Evolutionary conservation across 2,113 vertebrate genomes (phyloP).

Genomic region (Stigmatopora argus): DNA sequence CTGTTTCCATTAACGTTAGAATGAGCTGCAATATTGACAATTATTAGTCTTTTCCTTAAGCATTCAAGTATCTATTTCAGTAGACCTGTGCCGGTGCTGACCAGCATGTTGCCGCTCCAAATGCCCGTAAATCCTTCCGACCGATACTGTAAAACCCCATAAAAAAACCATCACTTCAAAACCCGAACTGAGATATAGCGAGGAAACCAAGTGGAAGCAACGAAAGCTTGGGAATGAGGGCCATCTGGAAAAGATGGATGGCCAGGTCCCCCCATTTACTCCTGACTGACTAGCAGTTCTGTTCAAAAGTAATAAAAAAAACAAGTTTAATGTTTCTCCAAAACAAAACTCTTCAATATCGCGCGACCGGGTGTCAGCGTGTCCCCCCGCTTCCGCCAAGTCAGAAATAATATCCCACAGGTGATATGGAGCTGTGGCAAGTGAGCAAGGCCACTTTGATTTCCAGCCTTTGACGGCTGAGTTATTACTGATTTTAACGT

Average conservation of each 20-base stretch:
- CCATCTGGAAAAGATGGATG: background rate
- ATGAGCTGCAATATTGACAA: background rate
- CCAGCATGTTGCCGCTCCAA: background rate
- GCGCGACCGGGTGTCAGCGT: constrained; percentile 20
- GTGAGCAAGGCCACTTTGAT: constrained; percentile 16
- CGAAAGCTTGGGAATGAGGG: background rate
- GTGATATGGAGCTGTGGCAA: constrained; percentile 19
- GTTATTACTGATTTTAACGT: constrained; percentile 30
- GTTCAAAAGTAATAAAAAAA: constrained; percentile 1
- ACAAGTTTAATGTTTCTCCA: background rate
- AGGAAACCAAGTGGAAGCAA: background rate
- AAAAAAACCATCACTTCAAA: background rate
- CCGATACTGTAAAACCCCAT: background rate
- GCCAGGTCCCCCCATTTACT: background rate
- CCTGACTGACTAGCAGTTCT: background rate
- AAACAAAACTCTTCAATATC: constrained; percentile 16
- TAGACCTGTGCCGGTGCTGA: no score
- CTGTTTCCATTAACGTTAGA: background rate
- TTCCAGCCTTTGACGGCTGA: constrained; percentile 24
- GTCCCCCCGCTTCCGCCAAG: constrained; percentile 11
- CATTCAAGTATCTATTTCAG: no score
- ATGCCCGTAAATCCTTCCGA: background rate
- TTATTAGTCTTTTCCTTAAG: background rate
- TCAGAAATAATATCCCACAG: background rate
- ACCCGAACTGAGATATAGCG: background rate